Evolutionary conservation across 2,113 vertebrate species (phyloP).

Genomic region (Plotosus lineatus): DNA sequence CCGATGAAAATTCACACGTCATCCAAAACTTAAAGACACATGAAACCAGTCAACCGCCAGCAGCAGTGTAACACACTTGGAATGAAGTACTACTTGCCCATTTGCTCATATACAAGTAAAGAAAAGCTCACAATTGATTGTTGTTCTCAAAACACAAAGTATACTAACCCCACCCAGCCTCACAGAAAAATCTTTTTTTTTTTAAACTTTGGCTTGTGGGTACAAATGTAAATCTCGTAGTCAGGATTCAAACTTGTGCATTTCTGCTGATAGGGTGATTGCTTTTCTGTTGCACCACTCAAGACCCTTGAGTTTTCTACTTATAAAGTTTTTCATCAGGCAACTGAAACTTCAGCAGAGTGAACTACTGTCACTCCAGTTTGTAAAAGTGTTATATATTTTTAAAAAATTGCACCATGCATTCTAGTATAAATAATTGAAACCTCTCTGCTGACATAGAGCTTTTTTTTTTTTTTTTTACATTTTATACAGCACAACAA

Average conservation of each 20-base stretch:
- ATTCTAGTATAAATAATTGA: background rate
- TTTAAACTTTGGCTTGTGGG: background rate
- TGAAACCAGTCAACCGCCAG: background rate
- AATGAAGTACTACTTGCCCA: background rate
- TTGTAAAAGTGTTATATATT: background rate
- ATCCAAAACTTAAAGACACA: background rate
- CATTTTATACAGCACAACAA: background rate
- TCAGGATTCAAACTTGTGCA: background rate
- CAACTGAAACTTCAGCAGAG: constrained; percentile 7
- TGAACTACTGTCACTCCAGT: constrained; percentile 7
- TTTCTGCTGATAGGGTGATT: background rate
- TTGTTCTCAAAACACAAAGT: background rate
- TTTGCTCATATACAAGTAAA: background rate
- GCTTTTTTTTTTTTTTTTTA: background rate
- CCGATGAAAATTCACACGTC: background rate
- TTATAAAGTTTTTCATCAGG: constrained; percentile 4
- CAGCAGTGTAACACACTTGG: background rate
- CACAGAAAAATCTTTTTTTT: background rate
- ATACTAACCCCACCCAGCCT: background rate
- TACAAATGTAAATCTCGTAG: background rate
- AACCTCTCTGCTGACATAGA: constrained; percentile 4
- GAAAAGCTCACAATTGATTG: background rate
- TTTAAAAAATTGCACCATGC: background rate
- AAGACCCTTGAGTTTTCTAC: background rate
- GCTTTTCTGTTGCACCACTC: background rate